Evolutionary conservation across 2,888 invertebrate genomes (phyloP).

Genomic region (Leptopilina myrica): DNA sequence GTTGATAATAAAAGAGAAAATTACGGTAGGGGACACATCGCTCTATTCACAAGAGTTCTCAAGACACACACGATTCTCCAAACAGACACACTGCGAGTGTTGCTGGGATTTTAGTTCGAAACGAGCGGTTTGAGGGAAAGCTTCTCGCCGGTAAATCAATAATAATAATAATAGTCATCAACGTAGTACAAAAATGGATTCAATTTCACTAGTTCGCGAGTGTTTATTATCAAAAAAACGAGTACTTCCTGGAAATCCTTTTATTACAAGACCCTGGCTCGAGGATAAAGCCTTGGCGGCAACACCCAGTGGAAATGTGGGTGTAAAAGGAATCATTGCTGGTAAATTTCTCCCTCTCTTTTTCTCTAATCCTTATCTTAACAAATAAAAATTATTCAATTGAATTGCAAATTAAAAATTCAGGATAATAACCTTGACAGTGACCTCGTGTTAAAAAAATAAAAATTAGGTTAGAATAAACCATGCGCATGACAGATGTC

Average conservation of each 20-base stretch:
- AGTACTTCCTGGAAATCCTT: conserved; percentile 76
- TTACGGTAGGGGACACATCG: conserved; percentile 26
- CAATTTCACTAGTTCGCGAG: conserved; percentile 56
- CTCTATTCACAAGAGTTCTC: neutral
- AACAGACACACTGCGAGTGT: neutral
- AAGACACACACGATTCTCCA: neutral
- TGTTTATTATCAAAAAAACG: conserved; percentile 2
- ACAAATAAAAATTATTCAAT: neutral
- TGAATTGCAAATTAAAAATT: neutral
- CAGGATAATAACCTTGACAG: conserved; percentile 17
- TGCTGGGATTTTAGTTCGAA: conserved; percentile 38
- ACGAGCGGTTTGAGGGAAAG: conserved; percentile 53
- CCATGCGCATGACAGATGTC: conserved; percentile 37
- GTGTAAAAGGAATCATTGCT: conserved; percentile 95
- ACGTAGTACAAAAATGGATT: conserved; percentile 64
- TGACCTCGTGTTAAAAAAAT: conserved; percentile 18
- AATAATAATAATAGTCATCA: neutral
- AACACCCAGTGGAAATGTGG: conserved; percentile 80
- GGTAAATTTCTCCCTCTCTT: conserved; percentile 75
- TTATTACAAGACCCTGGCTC: conserved; percentile 85
- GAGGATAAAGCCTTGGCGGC: conserved; percentile 83
- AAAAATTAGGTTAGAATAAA: conserved; percentile 18
- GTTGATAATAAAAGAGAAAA: conserved; percentile 18
- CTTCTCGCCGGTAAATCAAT: neutral
- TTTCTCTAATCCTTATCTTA: neutral